A percentile compares a stretch with the other conserved stretches of the same genome.
phyloP scores from a whole-genome alignment of 2,888 invertebrate genomes.

The Microchrysa polita region DNA sequence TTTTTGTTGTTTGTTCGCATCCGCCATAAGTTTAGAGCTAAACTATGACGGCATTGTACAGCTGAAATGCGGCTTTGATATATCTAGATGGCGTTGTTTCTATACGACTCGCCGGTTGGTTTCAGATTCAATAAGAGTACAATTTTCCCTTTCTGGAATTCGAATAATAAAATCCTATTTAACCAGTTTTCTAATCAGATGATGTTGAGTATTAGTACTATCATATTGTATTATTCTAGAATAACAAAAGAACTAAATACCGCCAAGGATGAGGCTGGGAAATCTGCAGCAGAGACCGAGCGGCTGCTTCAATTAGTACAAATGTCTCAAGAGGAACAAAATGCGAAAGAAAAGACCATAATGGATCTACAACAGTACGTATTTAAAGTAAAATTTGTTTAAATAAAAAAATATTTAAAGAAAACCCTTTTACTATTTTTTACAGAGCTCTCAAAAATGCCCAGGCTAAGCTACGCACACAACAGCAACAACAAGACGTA shows the following conservation, averaged over 20 bases:
- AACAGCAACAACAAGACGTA: constrained; percentile 77
- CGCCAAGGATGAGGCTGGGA: constrained; percentile 82
- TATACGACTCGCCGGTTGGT: too few species aligned
- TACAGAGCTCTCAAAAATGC: constrained; percentile 87
- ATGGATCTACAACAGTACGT: constrained; percentile 92
- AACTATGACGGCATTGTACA: too few species aligned
- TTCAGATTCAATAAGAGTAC: too few species aligned
- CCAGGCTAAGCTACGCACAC: constrained; percentile 88
- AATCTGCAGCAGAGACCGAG: constrained; percentile 88
- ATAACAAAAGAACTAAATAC: constrained; percentile 71
- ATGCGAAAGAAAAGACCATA: constrained; percentile 90
- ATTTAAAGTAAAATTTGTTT: neutral
- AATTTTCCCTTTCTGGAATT: too few species aligned
- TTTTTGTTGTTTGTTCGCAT: too few species aligned
- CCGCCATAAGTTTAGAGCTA: too few species aligned
- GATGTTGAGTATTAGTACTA: too few species aligned
- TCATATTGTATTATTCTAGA: constrained; percentile 51
- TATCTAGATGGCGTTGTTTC: too few species aligned
- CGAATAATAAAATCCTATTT: too few species aligned
- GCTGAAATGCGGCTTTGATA: too few species aligned
- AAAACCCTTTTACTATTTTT: constrained; percentile 56
- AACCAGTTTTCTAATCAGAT: too few species aligned
- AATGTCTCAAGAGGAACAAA: constrained; percentile 94
- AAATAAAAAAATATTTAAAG: constrained; percentile 11
- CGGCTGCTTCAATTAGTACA: constrained; percentile 87